Base-by-base conservation (phyloP, 1,140 invertebrate genomes). In the Pachypsylla venusta region DNA sequence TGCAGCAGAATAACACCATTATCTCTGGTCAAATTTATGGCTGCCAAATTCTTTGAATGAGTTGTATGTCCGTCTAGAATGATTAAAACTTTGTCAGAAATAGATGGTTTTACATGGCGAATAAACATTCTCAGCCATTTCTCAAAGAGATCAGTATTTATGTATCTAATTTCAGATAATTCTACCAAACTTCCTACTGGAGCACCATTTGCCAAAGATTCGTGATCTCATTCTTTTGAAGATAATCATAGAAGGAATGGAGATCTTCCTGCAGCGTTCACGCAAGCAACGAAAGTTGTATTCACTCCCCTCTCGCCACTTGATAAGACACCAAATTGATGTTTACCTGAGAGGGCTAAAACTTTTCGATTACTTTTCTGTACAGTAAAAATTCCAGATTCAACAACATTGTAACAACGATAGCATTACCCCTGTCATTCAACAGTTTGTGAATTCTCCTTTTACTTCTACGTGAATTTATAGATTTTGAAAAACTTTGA, bases 241-340 rank as follows among this genome's bases (percentile, higher is more conserved):
- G 25, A 73, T 62, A 39, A 73, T 64, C 35, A 70, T 59, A 7
- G 67, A 70, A 24, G 72, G 71, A 7, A 71, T 60, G n/a, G n/a
- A 48, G 58, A 66, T 57, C 61, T 57, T 2, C 70, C 69, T 16
- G 54, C 28, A 57, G 70, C 69, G 66, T 56, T 68, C 12, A 67
- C 63, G 39, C 64, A 64, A 56, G 64, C 68, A 57, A 69, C 66
- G 16, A 70, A 58, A 19, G 74, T 75, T 1, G 73, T 70, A 56
- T 71, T 70, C 14, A 67, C 63, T n/a, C 71, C 72, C 22, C 69
- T 58, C 66, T 76, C 72, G 54, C 68, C 72, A 61, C 69, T 73
- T 22, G 69, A 67, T 14, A 71, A 58, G 20, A 61, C 56, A n/a
- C 70, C 72, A 27, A 75, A 65, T 67, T 75, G 71, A 22, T 68